Evolutionary conservation across 2,888 invertebrate genomes (phyloP).

Genomic region (Lasioglossum leucozonium): DNA sequence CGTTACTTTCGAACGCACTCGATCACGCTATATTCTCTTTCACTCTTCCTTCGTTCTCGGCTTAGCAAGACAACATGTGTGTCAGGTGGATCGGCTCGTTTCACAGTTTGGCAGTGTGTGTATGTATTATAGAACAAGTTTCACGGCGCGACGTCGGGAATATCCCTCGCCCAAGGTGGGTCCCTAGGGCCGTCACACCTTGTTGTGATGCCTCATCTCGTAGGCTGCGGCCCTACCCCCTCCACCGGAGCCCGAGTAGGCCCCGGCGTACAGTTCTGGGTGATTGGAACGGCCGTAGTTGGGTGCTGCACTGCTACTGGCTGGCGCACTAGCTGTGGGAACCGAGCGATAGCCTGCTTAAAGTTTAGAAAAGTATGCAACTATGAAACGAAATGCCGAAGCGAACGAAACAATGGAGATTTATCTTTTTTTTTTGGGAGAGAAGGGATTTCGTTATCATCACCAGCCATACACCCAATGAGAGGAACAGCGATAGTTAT

Average conservation of each 20-base stretch:
- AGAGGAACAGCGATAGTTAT: not conserved
- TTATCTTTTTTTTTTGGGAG: conserved; percentile 6
- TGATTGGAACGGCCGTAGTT: conserved; percentile 85
- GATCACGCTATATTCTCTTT: conserved; percentile 41
- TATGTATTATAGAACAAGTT: conserved; percentile 58
- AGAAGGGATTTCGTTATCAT: not conserved
- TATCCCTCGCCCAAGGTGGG: conserved; percentile 64
- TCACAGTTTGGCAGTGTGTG: conserved; percentile 68
- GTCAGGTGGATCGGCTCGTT: conserved; percentile 64
- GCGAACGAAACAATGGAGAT: conserved; percentile 35
- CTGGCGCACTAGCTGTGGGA: conserved; percentile 85
- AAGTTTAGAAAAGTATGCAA: conserved; percentile 74
- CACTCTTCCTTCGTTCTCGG: conserved; percentile 44
- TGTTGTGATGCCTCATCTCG: conserved; percentile 91
- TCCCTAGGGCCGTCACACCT: conserved; percentile 86
- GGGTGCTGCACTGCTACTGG: conserved; percentile 85
- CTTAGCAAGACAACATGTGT: conserved; percentile 39
- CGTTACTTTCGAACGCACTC: conserved; percentile 52
- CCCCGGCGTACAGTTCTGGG: conserved; percentile 90
- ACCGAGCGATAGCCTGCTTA: conserved; percentile 84
- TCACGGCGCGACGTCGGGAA: conserved; percentile 68
- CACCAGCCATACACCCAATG: conserved; percentile 23
- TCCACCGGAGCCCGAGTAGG: conserved; percentile 87
- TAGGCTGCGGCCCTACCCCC: conserved; percentile 86
- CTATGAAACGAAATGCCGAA: conserved; percentile 67